Evolutionary conservation across 2,113 vertebrate genomes (phyloP), one percentile per base, ranked within the genome.

Genomic region (Varanus komodoensis): DNA sequence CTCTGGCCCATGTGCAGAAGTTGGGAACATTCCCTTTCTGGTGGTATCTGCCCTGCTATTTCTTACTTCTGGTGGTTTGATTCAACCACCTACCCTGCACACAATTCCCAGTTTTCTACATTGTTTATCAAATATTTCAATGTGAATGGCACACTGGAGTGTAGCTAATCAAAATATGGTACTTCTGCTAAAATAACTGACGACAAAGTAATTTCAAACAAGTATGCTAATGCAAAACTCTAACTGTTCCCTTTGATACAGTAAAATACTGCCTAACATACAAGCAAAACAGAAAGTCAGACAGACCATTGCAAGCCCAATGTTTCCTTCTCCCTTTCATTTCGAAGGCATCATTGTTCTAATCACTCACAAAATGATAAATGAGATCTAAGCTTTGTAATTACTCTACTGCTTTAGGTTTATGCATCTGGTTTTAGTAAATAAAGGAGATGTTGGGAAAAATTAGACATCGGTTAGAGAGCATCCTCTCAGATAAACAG

Each of bases 401-500:
- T 95, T 90, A 91, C 27, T 67, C 90, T 91, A 52, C 82, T 91
- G 87, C 89, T 95, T 89, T 90, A 91, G 93, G 86, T 93, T 90
- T 82, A 44, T 90, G 90, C 38, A 89, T 92, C 29, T 8, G 91
- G 81, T 92, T 89, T 71, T 75, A 82, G 91, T 91, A 92, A 93
- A 69, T 79, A 64, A 93, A 89, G 74, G 64, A 34, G 87, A 77
- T 4, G 92, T 94, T 89, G 87, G 94, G 86, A 95, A 94, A 94
- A 93, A 94, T 91, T 87, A 93, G 93, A 93, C 91, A 95, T 96
- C 94, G 96, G 95, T 94, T 95, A 92, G 86, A 88, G 93, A 93
- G 95, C 93, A 87, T 87, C 92, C 89, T 92, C 89, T 68, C 61
- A 19, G 57, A 91, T 73, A 86, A 80, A 92, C 92, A 91, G 81